A percentile compares a stretch with the other conserved stretches of the same genome.
Evolutionary conservation across 1,140 invertebrate genomes (phyloP).

Genomic region (Zaprionus ornatus): DNA sequence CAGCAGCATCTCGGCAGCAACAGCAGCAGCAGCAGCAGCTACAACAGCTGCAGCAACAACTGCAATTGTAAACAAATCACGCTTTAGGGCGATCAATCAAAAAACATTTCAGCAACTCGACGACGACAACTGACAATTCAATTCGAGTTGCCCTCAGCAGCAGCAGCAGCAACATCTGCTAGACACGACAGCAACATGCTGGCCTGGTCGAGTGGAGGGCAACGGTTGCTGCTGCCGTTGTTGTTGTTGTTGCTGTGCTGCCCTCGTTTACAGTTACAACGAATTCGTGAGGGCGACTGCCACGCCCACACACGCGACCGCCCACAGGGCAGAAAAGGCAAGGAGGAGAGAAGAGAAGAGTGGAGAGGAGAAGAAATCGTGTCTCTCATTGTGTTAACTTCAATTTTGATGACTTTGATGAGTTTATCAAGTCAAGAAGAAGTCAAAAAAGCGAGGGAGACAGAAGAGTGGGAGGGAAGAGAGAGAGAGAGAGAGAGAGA

Average conservation of each 20-base stretch:
- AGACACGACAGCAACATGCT: constrained; percentile 37
- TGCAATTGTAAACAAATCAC: constrained; percentile 73
- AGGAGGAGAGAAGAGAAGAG: background rate
- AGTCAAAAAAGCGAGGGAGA: constrained; percentile 33
- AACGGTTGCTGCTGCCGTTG: constrained; percentile 39
- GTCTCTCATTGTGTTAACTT: constrained; percentile 68
- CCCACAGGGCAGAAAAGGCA: constrained; percentile 13
- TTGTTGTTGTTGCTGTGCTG: constrained; percentile 26
- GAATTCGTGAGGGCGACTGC: constrained; percentile 63
- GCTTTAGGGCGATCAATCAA: constrained; percentile 71
- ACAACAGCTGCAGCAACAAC: constrained; percentile 23
- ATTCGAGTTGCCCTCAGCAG: constrained; percentile 36
- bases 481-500: no score
- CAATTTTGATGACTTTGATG: constrained; percentile 77
- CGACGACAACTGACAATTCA: constrained; percentile 72
- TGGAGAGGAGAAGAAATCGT: constrained; percentile 44
- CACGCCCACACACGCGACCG: constrained; percentile 49
- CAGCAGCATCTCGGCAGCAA: constrained; percentile 18
- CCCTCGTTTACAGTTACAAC: constrained; percentile 58
- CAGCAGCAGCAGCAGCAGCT: constrained; percentile 7
- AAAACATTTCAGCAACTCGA: constrained; percentile 36
- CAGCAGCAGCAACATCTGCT: constrained; percentile 7
- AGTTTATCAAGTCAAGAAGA: constrained; percentile 65
- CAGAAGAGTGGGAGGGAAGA: background rate
- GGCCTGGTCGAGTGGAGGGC: constrained; percentile 34